Base-by-base conservation (phyloP, 2,888 invertebrate genomes). In the Hirtodrosophila histrioides region DNA sequence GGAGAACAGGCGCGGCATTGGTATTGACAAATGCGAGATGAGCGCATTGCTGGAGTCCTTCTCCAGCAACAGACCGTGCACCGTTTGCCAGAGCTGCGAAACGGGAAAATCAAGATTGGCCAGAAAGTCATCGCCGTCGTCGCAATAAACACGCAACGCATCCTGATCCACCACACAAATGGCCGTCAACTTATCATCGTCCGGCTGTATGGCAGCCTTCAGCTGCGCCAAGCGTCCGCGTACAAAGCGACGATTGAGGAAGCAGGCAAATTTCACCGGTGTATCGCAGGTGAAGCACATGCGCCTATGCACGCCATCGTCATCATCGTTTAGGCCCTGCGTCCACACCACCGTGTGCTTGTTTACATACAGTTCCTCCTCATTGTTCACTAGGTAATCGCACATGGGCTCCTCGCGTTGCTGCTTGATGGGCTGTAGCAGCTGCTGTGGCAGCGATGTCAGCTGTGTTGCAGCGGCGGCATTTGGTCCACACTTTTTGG, bases 351-450 rank as follows among this genome's bases (percentile, higher is more conserved):
- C 97, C 12, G 96, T 95, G 88, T 96, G 94, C 2, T 96, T 97
- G 82, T 95, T 95, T 2, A 96, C 94, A 93, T 97, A 98, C 53
- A 98, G 92, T 90, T 98, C 98, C 89, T 98, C 97, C 91, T 97
- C 97, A 89, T 94, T 93, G 85, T 92, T 92, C 0, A 91, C 89
- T 58, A 89, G 81, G 35, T 84, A 90, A 57, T 91, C 90, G 23
- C 85, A 89, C 78, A 91, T 89, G 51, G 90, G 91, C 48, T 87
- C 80, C 24, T 73, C 83, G 4, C 57, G 76, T 7, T 43, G 66
- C 39, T 56, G 65, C 29, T 43, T 57, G 4, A 12, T 23, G 9
- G 67, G 79, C 5, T 67, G 54, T 33, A 82, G 23, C 3, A 85
- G 58, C 1, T 64, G 39, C 4, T 53, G 69, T 0, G 78, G 88